Evolutionary conservation across 2,888 invertebrate species (phyloP), one percentile per base, ranked within the genome.

Genomic region (Thera britannica): DNA sequence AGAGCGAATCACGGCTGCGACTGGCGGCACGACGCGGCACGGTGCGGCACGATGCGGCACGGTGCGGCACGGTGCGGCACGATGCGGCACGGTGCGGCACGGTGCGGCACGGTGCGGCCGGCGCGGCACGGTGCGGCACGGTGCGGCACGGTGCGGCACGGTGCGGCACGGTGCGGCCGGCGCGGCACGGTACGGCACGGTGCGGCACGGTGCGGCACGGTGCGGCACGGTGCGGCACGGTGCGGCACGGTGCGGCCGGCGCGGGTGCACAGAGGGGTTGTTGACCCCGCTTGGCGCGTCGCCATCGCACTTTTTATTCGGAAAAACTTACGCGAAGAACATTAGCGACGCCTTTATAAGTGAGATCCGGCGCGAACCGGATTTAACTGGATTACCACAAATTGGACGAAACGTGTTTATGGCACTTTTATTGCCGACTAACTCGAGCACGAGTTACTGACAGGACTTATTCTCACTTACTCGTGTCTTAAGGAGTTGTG

Each of bases 371-470:
- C 62, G 52, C 52, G 58, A 51, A 58, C 61, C 51, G 68, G 68
- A 65, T 65, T 62, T 48, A 65, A 68, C 68, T 62, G 65, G 65
- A 68, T 65, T 65, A 68, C 65, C 65, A 49, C 68, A 68, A 68
- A 68, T 68, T 68, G 68, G 62, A 68, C 44, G 62, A 68, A 68
- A 68, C 68, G 65, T 62, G 65, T 68, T 68, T 65, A 68, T 68
- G 62, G 68, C 68, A 65, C 58, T 68, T 68, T 65, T 68, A 68
- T 68, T 65, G 58, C 51, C 61, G 46, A 51, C 65, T 65, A 62
- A 65, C 58, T 61, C 61, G 48, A 55, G 8, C 51, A 41, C 36
- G 38, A 65, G 54, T 63, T 58, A 49, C 58, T 64, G 12, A 12
- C n/a, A 56, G 54, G 23, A 23, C 23, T 23, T 23, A 23, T 23